A percentile compares a stretch with the other conserved stretches of the same genome.
Evolutionary conservation across 2,888 invertebrate species (phyloP).

Genomic region (Leucoptera coffeella): DNA sequence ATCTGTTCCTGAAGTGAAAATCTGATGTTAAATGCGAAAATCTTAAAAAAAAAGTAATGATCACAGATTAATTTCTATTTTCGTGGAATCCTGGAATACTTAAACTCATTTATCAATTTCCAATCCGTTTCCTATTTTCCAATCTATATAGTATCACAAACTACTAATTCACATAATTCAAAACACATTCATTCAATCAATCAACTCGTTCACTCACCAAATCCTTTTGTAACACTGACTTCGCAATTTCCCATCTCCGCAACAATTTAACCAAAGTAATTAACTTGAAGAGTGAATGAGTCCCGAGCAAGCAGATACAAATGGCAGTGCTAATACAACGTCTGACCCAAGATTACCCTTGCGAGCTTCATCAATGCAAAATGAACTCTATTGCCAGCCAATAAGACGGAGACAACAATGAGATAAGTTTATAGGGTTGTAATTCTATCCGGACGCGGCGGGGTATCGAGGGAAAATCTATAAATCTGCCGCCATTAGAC

Average conservation of each 20-base stretch:
- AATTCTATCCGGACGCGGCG: conserved; percentile 46
- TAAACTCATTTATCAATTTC: too few relatives aligned
- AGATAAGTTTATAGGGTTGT: conserved; percentile 10
- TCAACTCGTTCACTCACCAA: conserved; percentile 16
- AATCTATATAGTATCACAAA: too few relatives aligned
- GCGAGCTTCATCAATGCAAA: background rate
- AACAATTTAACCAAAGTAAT: conserved; percentile 1
- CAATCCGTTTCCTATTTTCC: too few relatives aligned
- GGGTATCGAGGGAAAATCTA: conserved; percentile 49
- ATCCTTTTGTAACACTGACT: conserved; percentile 31
- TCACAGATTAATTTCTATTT: too few relatives aligned
- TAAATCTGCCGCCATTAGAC: conserved; percentile 54
- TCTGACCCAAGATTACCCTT: conserved; percentile 37
- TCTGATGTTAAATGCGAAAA: too few relatives aligned
- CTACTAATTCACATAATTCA: too few relatives aligned
- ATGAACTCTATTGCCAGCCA: background rate
- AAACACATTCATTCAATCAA: conserved; percentile 2
- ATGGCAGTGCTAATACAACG: conserved; percentile 45
- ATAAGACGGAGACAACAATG: background rate
- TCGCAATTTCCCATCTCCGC: conserved; percentile 1
- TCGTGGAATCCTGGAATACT: too few relatives aligned
- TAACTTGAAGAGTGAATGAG: conserved; percentile 18
- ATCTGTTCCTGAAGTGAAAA: too few relatives aligned
- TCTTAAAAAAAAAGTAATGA: too few relatives aligned
- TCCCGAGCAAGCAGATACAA: conserved; percentile 33